Base-by-base conservation (phyloP, 2,797 vertebrate species). In the Gymnoscopelus microlampas region DNA sequence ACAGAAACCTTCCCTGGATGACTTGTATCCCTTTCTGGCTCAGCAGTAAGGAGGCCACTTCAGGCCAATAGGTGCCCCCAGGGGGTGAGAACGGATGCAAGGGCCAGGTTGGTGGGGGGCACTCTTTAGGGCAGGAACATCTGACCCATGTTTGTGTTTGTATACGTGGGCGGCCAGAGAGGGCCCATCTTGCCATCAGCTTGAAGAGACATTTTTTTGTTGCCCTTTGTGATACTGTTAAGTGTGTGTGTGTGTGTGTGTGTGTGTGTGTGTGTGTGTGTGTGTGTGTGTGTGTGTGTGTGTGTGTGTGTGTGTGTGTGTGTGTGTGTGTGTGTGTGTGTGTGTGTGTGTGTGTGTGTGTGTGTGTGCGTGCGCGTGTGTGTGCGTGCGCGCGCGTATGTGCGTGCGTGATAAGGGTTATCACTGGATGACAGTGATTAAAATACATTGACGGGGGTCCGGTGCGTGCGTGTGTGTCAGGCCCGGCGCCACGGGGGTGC, bases 1-100 rank as follows among this genome's bases (percentile, higher is more conserved):
- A 95, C 95, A 95, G 89, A 94, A 92, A 91, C 93, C 89, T 90
- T 92, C 85, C 83, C 87, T 79, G 76, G 83, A 90, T 94, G 95
- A 95, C 95, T 95, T 94, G 83, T 94, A 90, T 90, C 92, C 90
- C 91, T 92, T 88, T 44, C 86, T 74, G 70, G 87, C 79, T 85
- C 79, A 82, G 76, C 66, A 26, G 78, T 57, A 81, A 77, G 71
- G 53, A 63, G 88, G 84, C 77, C 91, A 73, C 71, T 81, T 78
- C 78, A 91, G 59, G 83, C 81, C 82, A 81, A 67, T 44, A 87
- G 72, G 78, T 91, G 78, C 53, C 81, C 77, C 57, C 51, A 0
- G 71, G 79, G 77, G 76, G 67, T n/a, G 78, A 24, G 65, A 58
- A 69, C 64, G 61, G 51, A 63, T 53, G 14, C 66, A 71, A 71